Percentiles rank a stretch among this genome's conserved stretches.
phyloP scores from a whole-genome alignment of 1,140 invertebrate genomes.

The Pseudomyrmex flavicornis region DNA sequence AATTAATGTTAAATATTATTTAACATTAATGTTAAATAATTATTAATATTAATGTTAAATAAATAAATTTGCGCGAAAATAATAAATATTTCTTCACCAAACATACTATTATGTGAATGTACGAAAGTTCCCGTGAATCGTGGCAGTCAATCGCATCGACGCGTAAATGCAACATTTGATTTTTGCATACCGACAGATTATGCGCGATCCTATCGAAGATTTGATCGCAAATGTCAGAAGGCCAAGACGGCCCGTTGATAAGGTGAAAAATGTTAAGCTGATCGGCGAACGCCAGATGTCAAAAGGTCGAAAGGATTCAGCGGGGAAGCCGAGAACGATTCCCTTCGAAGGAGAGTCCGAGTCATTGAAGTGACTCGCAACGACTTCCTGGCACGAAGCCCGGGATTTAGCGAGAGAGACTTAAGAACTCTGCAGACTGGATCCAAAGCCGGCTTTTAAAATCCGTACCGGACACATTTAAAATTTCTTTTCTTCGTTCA shows the following conservation, averaged over 20 bases:
- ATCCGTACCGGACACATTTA: background rate
- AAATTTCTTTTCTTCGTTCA: background rate
- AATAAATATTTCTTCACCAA: background rate
- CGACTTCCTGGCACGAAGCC: constrained; percentile 7
- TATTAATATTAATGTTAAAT: background rate
- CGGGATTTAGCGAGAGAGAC: constrained; percentile 20
- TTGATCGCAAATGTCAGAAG: constrained; percentile 56
- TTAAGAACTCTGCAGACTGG: background rate
- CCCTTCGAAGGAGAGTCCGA: constrained; percentile 40
- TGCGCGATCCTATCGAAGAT: constrained; percentile 39
- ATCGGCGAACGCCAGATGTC: constrained; percentile 33
- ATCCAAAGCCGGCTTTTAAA: background rate
- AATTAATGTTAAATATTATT: background rate
- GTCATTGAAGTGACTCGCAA: constrained; percentile 35
- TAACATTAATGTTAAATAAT: background rate
- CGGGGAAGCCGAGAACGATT: background rate
- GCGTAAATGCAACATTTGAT: constrained; percentile 18
- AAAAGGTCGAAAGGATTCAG: constrained; percentile 43
- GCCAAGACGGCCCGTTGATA: constrained; percentile 40
- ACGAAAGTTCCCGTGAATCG: background rate
- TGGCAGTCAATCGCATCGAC: constrained; percentile 9
- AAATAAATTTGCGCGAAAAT: background rate
- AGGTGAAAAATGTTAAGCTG: constrained; percentile 38
- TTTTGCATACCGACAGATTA: constrained; percentile 37
- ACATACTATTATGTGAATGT: too few relatives aligned